Percentiles rank a stretch among this genome's conserved stretches.
Conservation (phyloP, 2,888 invertebrate genomes). For the Xylocampa areola region DNA sequence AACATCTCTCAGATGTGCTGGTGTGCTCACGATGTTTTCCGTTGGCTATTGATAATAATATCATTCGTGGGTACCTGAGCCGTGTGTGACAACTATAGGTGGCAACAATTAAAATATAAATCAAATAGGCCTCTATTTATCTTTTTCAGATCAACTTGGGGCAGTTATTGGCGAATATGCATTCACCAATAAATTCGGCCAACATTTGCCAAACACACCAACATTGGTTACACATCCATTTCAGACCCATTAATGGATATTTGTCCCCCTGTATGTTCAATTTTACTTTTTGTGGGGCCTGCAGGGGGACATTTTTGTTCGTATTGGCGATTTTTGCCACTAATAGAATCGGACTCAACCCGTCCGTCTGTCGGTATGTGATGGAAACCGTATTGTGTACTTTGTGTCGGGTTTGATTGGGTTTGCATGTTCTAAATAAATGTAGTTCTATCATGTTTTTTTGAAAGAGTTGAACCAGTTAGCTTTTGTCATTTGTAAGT, state of each 20-base stretch:
- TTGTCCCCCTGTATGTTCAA: slow-evolving; percentile 57
- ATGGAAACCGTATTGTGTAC: slow-evolving; percentile 55
- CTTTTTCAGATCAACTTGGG: not conserved
- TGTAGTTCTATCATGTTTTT: not conserved
- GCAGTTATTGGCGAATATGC: not conserved
- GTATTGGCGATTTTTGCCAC: slow-evolving; percentile 70
- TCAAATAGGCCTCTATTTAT: not conserved
- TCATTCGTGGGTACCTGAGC: too few relatives aligned
- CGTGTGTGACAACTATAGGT: too few relatives aligned
- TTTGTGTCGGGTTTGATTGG: slow-evolving; percentile 31
- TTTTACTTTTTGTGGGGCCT: slow-evolving; percentile 57
- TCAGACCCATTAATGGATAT: slow-evolving; percentile 63
- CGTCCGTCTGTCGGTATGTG: slow-evolving; percentile 46
- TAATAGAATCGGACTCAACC: slow-evolving; percentile 66
- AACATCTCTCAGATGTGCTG: too few relatives aligned
- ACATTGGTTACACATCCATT: slow-evolving; percentile 39
- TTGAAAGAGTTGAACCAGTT: too few relatives aligned
- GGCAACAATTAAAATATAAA: not conserved
- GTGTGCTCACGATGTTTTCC: too few relatives aligned
- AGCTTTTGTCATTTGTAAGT: too few relatives aligned
- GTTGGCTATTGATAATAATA: too few relatives aligned
- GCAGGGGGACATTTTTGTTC: slow-evolving; percentile 65
- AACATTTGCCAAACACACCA: slow-evolving; percentile 25
- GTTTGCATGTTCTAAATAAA: slow-evolving; percentile 41
- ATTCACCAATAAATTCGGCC: not conserved